Evolutionary conservation across 2,113 vertebrate genomes (phyloP).

Genomic region (Aepyceros melampus): DNA sequence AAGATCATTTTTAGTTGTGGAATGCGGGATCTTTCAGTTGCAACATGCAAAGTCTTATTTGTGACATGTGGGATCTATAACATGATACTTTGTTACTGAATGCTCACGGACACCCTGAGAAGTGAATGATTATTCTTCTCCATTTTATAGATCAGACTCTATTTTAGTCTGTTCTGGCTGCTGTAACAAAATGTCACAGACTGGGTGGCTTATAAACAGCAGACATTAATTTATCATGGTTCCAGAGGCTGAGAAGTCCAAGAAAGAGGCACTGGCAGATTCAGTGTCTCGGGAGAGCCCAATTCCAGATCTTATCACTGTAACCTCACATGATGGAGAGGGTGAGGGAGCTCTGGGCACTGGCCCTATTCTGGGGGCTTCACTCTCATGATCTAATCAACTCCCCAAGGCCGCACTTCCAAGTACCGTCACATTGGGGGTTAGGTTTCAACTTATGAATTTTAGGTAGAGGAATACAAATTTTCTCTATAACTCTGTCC

Average conservation of each 20-base stretch:
- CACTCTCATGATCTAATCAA: not conserved
- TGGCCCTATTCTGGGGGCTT: not conserved
- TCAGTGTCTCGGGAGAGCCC: not conserved
- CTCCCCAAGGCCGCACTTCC: not conserved
- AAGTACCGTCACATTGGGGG: not conserved
- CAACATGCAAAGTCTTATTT: not conserved
- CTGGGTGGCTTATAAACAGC: not conserved
- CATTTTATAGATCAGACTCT: not conserved
- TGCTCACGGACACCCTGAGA: not conserved
- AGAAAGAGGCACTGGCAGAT: not conserved
- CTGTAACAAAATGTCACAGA: not conserved
- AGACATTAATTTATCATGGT: not conserved
- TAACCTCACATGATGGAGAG: no score
- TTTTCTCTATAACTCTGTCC: not conserved
- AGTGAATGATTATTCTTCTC: not conserved
- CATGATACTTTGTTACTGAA: not conserved
- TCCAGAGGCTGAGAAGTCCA: not conserved
- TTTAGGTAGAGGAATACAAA: not conserved
- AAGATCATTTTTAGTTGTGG: not conserved
- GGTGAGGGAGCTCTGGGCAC: not conserved
- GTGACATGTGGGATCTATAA: not conserved
- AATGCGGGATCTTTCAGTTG: not conserved
- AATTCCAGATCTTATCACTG: not conserved
- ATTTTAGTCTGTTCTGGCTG: not conserved
- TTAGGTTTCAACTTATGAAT: not conserved